Evolutionary conservation across 2,888 invertebrate species (phyloP).

Genomic region (Aphodius granarius): DNA sequence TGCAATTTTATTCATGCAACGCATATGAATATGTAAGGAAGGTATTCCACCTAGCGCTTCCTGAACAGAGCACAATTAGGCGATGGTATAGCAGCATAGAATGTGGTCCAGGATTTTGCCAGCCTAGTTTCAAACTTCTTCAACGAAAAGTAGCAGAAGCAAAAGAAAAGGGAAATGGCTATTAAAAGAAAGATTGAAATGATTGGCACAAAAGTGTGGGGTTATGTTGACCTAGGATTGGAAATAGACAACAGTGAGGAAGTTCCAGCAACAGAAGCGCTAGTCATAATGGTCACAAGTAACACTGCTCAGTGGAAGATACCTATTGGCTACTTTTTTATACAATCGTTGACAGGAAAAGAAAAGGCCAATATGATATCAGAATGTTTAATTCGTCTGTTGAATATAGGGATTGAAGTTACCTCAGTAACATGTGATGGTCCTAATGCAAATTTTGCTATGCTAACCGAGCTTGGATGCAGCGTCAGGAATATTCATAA

Average conservation of each 20-base stretch:
- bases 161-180: slow-evolving; percentile 11
- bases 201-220: no score
- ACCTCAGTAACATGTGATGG: slow-evolving; percentile 30
- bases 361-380: slow-evolving; percentile 19
- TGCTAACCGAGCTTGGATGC: slow-evolving; percentile 19
- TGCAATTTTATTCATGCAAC: neutral
- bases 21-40: neutral
- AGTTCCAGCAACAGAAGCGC: slow-evolving; percentile 35
- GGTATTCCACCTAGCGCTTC: neutral
- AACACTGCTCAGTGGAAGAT: slow-evolving; percentile 33
- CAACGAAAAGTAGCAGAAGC: neutral
- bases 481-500: slow-evolving; percentile 14
- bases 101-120: neutral
- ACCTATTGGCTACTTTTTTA: slow-evolving; percentile 36
- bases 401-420: slow-evolving; percentile 29
- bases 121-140: no score
- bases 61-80: neutral
- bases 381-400: slow-evolving; percentile 24
- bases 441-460: slow-evolving; percentile 1
- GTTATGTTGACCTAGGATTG: no score
- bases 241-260: no score
- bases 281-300: slow-evolving; percentile 36
- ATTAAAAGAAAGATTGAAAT: no score
- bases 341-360: slow-evolving; percentile 28
- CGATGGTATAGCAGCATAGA: neutral